Percentiles rank a stretch among this genome's conserved stretches.
Conservation (phyloP, 1,140 invertebrate genomes). For the Nixonia krombeini region DNA sequence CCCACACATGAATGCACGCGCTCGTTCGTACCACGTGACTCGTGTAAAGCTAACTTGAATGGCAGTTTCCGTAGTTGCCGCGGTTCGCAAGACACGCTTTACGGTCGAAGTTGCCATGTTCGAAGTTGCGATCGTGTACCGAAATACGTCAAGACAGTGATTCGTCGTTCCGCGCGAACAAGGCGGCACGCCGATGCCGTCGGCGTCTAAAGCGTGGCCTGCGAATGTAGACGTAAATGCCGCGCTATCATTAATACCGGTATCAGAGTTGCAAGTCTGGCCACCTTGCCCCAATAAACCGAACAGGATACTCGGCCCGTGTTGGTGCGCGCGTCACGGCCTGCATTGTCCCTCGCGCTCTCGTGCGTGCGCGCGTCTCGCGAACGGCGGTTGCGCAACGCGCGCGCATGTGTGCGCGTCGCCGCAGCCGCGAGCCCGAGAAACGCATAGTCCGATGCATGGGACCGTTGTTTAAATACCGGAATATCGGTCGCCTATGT, state of each 20-base stretch:
- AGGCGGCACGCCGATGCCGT: no score
- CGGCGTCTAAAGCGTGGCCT: no score
- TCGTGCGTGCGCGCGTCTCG: conserved; percentile 48
- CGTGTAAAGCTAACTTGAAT: no score
- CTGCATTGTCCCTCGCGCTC: conserved; percentile 53
- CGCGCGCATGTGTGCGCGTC: conserved; percentile 23
- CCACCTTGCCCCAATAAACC: conserved; percentile 69
- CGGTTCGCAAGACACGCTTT: no score
- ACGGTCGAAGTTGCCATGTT: no score
- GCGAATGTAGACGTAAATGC: conserved; percentile 26
- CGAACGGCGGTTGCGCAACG: conserved; percentile 57
- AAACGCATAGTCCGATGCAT: conserved; percentile 25
- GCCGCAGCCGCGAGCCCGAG: conserved; percentile 9
- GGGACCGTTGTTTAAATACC: conserved; percentile 39
- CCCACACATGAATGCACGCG: no score
- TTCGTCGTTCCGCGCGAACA: no score
- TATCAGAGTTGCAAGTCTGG: conserved; percentile 60
- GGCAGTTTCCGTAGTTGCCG: no score
- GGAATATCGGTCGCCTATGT: conserved; percentile 19
- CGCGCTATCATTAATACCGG: conserved; percentile 56
- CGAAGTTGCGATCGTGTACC: no score
- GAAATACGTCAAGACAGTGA: no score
- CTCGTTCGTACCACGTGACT: no score
- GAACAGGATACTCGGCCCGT: conserved; percentile 63
- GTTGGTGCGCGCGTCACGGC: conserved; percentile 46